Conservation (phyloP, 1,140 invertebrate species). For the Bradysia coprophila region DNA sequence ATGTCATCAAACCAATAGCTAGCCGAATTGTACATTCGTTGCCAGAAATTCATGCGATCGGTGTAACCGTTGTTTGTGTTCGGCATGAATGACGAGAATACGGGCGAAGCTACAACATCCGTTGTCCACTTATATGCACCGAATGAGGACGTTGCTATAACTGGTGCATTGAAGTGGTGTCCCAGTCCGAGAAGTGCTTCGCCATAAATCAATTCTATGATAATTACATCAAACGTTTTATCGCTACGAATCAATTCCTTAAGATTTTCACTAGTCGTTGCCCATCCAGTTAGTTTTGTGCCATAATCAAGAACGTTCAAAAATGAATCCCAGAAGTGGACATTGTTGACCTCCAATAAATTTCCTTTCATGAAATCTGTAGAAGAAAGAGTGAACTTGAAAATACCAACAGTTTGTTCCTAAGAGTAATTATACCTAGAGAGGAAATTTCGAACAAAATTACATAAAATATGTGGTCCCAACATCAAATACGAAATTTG, state of each 20-base stretch:
- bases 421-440: neutral
- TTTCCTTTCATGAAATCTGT: no score
- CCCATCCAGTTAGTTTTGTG: neutral
- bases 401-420: no score
- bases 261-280: neutral
- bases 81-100: constrained; percentile 19
- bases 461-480: neutral
- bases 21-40: constrained; percentile 23
- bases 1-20: constrained; percentile 4
- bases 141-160: constrained; percentile 18
- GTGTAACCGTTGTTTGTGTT: constrained; percentile 12
- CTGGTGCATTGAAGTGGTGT: constrained; percentile 17
- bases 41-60: constrained; percentile 23
- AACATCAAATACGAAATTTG: no score
- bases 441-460: neutral
- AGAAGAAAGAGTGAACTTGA: no score
- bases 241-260: constrained; percentile 5
- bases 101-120: constrained; percentile 17
- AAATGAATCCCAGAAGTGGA: neutral
- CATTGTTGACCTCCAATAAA: neutral
- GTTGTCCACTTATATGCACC: constrained; percentile 12
- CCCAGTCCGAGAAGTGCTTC: constrained; percentile 18
- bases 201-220: constrained; percentile 17
- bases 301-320: neutral
- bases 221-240: constrained; percentile 16